These are phyloP conservation scores for Ammodramus savannarum DNA, from an alignment of 2,113 vertebrate genomes.

Conservation along the genomic window DNA sequence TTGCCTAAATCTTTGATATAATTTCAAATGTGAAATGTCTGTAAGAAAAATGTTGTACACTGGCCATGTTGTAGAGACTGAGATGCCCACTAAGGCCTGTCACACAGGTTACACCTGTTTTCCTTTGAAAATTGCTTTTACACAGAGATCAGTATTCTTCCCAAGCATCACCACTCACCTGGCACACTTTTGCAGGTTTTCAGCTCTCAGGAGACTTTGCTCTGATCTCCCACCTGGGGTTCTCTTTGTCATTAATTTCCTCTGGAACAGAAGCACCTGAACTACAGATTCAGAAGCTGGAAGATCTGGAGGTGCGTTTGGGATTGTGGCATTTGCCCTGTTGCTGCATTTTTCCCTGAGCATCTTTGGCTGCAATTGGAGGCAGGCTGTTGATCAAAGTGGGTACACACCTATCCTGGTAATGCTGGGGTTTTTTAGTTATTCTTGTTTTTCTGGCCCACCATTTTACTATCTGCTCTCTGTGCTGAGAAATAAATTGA, in stretches of 20 bases:
- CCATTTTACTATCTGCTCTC: neutral
- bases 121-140: neutral
- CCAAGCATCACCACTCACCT: neutral
- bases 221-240: neutral
- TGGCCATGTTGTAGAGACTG: neutral
- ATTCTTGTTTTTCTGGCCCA: neutral
- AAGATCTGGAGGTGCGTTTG: neutral
- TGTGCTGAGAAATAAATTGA: neutral
- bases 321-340: neutral
- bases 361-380: accelerated
- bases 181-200: neutral
- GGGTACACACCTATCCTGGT: neutral
- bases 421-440: neutral
- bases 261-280: neutral
- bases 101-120: neutral
- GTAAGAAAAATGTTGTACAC: neutral
- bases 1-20: neutral
- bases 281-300: neutral
- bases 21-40: neutral
- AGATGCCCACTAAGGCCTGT: neutral
- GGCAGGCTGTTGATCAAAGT: neutral
- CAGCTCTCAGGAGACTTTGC: neutral
- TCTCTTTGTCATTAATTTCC: neutral
- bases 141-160: neutral
- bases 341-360: neutral